Evolutionary conservation across 2,113 vertebrate species (phyloP).

Genomic region (Turdus rufiventris): DNA sequence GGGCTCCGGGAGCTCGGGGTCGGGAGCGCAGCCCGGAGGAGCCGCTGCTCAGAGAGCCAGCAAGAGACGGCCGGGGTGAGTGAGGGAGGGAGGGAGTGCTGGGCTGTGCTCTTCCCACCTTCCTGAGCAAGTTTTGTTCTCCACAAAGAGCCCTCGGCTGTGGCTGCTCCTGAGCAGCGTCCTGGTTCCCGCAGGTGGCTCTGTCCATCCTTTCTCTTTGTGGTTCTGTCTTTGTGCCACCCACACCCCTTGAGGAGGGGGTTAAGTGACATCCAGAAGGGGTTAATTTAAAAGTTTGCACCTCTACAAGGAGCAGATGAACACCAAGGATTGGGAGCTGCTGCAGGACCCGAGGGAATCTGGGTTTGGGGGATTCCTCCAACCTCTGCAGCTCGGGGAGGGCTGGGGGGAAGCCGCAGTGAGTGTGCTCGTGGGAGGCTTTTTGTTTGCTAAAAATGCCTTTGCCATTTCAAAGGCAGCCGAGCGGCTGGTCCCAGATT

Average conservation of each 20-base stretch:
- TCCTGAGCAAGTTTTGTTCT: not conserved
- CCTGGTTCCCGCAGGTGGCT: not conserved
- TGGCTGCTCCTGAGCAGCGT: not conserved
- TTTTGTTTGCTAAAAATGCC: constrained; percentile 9
- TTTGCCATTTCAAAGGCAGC: not conserved
- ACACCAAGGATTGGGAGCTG: not conserved
- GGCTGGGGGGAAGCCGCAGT: not conserved
- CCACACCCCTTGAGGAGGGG: not conserved
- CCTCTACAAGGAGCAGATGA: not conserved
- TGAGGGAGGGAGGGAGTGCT: not conserved
- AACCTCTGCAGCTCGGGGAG: not conserved
- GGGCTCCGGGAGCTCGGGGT: constrained; percentile 70
- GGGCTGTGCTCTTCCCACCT: too few species aligned
- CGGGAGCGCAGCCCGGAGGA: constrained; percentile 63
- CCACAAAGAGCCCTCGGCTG: not conserved
- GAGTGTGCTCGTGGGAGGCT: not conserved
- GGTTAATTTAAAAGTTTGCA: not conserved
- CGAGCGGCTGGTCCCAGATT: not conserved
- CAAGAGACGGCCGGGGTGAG: constrained; percentile 87
- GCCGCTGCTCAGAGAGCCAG: constrained; percentile 77
- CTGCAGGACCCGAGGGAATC: not conserved
- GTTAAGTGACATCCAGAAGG: rapidly evolving
- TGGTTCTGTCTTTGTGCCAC: rapidly evolving
- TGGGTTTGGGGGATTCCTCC: not conserved
- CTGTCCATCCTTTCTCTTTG: not conserved